A percentile compares a stretch with the other conserved stretches of the same genome.
phyloP scores from a whole-genome alignment of 2,888 invertebrate species.

The Asteroscopus sphinx region DNA sequence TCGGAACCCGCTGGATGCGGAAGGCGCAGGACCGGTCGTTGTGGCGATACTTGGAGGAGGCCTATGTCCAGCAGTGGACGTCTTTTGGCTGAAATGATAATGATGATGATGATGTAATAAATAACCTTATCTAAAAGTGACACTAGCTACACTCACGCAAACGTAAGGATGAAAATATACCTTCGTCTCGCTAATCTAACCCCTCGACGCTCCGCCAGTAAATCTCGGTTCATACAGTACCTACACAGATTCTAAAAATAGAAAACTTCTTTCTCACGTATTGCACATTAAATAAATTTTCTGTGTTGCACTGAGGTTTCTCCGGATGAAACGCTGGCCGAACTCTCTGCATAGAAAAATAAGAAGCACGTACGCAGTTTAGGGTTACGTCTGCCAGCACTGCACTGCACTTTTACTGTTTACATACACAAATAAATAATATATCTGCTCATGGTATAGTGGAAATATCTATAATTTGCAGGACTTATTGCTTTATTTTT shows the following conservation, averaged over 20 bases:
- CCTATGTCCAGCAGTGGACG: no score
- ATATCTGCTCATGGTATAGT: not conserved
- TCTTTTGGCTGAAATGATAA: no score
- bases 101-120: no score
- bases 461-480: not conserved
- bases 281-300: conserved; percentile 49
- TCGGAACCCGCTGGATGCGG: no score
- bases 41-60: no score
- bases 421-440: conserved; percentile 10
- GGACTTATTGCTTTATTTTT: not conserved
- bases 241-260: conserved; percentile 50
- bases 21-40: no score
- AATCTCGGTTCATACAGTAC: conserved; percentile 32
- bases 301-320: conserved; percentile 38
- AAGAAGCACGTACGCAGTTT: conserved; percentile 21
- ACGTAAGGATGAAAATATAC: conserved; percentile 16
- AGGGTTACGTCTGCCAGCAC: conserved; percentile 15
- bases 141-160: not conserved
- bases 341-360: conserved; percentile 4
- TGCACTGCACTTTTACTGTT: no score
- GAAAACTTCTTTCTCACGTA: conserved; percentile 38
- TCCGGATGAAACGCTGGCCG: conserved; percentile 22
- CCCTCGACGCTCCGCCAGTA: conserved; percentile 10
- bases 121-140: no score
- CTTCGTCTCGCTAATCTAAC: conserved; percentile 21